Evolutionary conservation across 2,797 vertebrate genomes (phyloP).

Genomic region (Amblyraja radiata): DNA sequence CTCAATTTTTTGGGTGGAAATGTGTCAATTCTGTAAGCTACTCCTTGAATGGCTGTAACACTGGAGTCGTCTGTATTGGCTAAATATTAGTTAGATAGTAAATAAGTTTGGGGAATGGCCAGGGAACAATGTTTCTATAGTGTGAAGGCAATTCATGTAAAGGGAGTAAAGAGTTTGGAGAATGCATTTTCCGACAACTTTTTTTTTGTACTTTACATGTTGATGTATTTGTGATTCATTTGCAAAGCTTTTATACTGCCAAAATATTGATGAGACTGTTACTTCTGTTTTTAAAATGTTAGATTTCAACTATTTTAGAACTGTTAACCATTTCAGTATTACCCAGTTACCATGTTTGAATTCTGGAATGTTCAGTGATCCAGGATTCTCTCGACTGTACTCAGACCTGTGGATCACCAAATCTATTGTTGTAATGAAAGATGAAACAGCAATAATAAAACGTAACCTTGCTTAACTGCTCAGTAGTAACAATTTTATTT

Average conservation of each 20-base stretch:
- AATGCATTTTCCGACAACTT: background rate
- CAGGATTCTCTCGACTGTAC: background rate
- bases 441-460: constrained; percentile 22
- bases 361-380: background rate
- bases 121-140: background rate
- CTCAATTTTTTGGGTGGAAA: too few species aligned
- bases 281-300: constrained; percentile 14
- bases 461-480: background rate
- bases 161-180: background rate
- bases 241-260: background rate
- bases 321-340: constrained; percentile 3
- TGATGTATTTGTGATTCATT: background rate
- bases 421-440: background rate
- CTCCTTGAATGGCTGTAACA: too few species aligned
- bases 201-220: background rate
- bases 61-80: too few species aligned
- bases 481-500: constrained; percentile 20
- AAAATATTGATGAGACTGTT: constrained; percentile 14
- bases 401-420: background rate
- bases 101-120: background rate
- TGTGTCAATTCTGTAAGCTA: too few species aligned
- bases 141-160: background rate
- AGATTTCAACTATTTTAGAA: constrained; percentile 11
- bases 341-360: background rate
- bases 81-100: background rate